Evolutionary conservation across 2,797 vertebrate genomes (phyloP).

Genomic region (Argya squamiceps): DNA sequence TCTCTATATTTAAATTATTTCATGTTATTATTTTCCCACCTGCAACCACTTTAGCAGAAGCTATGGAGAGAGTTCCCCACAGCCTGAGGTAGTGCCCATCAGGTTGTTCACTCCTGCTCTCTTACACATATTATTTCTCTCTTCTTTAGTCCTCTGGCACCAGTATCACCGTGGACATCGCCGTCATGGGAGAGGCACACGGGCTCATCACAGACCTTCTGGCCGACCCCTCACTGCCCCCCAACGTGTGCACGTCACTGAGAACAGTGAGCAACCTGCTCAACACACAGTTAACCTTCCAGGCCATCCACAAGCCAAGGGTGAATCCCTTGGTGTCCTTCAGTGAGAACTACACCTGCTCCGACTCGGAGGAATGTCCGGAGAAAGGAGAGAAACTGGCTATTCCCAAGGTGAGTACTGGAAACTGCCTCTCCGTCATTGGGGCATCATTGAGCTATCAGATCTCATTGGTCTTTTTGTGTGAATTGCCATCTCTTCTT

Average conservation of each 20-base stretch:
- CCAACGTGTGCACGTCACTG: constrained; percentile 92
- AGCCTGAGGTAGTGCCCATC: neutral
- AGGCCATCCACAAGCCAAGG: constrained; percentile 88
- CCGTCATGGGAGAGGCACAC: constrained; percentile 97
- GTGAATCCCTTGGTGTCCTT: constrained; percentile 78
- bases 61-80: neutral
- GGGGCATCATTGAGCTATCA: neutral
- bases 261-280: constrained; percentile 96
- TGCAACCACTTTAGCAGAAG: neutral
- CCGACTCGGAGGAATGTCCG: constrained; percentile 88
- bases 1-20: neutral
- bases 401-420: constrained; percentile 86
- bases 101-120: neutral
- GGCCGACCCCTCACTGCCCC: constrained; percentile 91
- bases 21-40: neutral
- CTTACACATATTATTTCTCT: neutral
- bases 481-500: neutral
- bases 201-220: constrained; percentile 95
- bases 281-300: constrained; percentile 91
- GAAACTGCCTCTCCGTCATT: neutral
- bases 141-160: constrained; percentile 85
- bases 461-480: neutral
- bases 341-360: constrained; percentile 86
- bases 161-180: constrained; percentile 91
- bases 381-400: constrained; percentile 89